These are phyloP conservation scores for pig (Sus scrofa) DNA, from an alignment of 2,113 vertebrate genomes.

Conservation along the genomic window T2T-Sscrofa CM000812.6:201382501-201383000, in stretches of 20 bases:
- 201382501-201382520: slow-evolving; percentile 17
- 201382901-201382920: neutral
- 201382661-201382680: neutral
- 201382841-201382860: slow-evolving; percentile 16
- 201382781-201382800: slow-evolving; percentile 19
- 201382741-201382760: slow-evolving; percentile 29
- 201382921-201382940: neutral
- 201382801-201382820: slow-evolving; percentile 60
- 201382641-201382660: neutral
- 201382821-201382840: neutral
- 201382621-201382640: neutral
- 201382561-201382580: neutral
- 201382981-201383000: neutral
- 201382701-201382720: neutral
- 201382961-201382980: neutral
- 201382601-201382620: neutral
- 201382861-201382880: slow-evolving; percentile 47
- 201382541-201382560: neutral
- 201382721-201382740: neutral
- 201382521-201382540: neutral
- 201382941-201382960: slow-evolving; percentile 36
- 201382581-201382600: neutral
- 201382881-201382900: neutral
- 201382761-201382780: neutral
- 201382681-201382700: neutral